Percentiles rank a stretch among this genome's conserved stretches.
These are phyloP conservation scores for Anabacerthia variegaticeps DNA, from an alignment of 2,797 vertebrate genomes.

Conservation along the genomic window DNA sequence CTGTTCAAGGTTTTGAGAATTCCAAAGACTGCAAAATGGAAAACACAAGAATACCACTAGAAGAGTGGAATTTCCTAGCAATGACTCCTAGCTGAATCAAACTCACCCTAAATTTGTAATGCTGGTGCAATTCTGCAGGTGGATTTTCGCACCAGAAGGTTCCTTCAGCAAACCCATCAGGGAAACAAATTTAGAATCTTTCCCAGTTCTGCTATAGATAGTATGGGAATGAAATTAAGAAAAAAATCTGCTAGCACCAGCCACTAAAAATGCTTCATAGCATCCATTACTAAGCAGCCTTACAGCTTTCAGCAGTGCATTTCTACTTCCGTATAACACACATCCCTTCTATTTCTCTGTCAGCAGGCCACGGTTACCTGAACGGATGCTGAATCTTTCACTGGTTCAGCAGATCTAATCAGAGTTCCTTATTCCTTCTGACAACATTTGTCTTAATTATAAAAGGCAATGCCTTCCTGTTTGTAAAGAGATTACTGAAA, in stretches of 20 bases:
- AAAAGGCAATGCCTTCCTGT: not conserved
- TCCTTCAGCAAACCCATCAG: slow-evolving; percentile 18
- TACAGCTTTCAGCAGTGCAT: not conserved
- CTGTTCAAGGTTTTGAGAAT: not conserved
- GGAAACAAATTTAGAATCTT: slow-evolving; percentile 29
- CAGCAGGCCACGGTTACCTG: not conserved
- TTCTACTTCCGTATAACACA: not conserved
- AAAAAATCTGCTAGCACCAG: not conserved
- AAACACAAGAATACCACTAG: not conserved
- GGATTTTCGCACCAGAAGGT: not conserved
- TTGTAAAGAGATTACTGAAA: not conserved
- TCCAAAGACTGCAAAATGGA: not conserved
- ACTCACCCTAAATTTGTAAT: not conserved
- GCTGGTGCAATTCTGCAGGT: not conserved
- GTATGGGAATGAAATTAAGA: not conserved
- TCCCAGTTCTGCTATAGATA: not conserved
- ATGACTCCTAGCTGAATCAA: not conserved
- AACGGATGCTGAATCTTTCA: not conserved
- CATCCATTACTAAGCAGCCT: not conserved
- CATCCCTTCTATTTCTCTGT: not conserved
- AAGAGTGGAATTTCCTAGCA: not conserved
- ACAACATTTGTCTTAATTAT: not conserved
- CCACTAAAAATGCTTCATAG: not conserved
- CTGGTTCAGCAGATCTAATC: not conserved
- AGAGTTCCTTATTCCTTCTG: not conserved